phyloP scores from a whole-genome alignment of 2,797 vertebrate species.

The Cirrhinus mrigala region DNA sequence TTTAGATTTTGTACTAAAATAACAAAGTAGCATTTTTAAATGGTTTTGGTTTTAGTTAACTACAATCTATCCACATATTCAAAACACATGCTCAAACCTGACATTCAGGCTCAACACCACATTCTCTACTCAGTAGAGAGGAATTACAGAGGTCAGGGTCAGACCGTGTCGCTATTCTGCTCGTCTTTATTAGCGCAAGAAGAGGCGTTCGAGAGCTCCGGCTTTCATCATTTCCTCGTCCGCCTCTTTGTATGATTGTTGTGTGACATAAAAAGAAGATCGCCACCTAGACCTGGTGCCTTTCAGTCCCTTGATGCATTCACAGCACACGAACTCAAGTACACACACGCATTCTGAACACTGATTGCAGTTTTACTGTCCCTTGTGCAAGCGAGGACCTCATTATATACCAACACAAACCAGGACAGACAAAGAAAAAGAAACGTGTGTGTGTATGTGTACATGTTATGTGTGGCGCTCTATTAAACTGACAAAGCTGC shows the following conservation, averaged over 20 bases:
- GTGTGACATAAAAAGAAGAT: constrained; percentile 61
- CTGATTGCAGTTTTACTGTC: constrained; percentile 69
- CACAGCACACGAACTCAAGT: background rate
- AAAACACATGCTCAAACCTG: constrained; percentile 67
- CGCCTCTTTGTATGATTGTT: constrained; percentile 51
- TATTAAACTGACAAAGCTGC: constrained; percentile 77
- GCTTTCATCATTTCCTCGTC: constrained; percentile 8
- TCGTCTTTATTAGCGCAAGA: constrained; percentile 1
- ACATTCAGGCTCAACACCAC: constrained; percentile 62
- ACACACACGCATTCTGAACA: constrained; percentile 25
- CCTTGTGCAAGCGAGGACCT: constrained; percentile 67
- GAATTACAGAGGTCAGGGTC: constrained; percentile 9
- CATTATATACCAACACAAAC: constrained; percentile 75
- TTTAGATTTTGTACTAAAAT: background rate
- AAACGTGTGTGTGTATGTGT: constrained; percentile 57
- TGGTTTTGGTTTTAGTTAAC: background rate
- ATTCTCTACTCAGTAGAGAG: constrained; percentile 66
- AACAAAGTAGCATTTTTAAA: background rate
- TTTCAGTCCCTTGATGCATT: constrained; percentile 68
- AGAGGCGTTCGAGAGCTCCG: background rate
- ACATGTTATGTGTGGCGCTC: constrained; percentile 63
- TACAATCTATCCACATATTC: constrained; percentile 56
- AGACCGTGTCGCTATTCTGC: background rate
- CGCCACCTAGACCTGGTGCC: constrained; percentile 66
- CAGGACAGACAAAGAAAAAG: constrained; percentile 52